Percentiles rank a stretch among this genome's conserved stretches.
Evolutionary conservation across 2,113 vertebrate species (phyloP).

Genomic region (Hippocampus abdominalis): DNA sequence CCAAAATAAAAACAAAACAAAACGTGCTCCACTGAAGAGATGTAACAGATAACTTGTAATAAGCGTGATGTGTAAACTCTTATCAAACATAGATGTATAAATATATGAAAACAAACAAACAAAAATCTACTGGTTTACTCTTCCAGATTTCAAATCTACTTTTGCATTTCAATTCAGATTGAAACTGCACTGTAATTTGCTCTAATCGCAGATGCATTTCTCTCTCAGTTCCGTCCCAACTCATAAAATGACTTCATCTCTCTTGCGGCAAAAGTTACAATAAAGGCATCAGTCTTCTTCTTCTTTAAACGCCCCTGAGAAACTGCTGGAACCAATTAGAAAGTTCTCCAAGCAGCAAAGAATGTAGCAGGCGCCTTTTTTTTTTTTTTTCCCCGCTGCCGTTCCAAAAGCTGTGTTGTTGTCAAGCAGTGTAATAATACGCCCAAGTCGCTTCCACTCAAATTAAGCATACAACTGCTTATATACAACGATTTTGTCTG

Average conservation of each 20-base stretch:
- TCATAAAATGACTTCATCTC: conserved; percentile 32
- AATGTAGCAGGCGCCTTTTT: conserved; percentile 53
- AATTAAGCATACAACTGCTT: conserved; percentile 10
- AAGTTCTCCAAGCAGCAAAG: conserved; percentile 52
- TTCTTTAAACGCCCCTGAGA: conserved; percentile 35
- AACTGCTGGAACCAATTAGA: conserved; percentile 73
- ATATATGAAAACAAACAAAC: background rate
- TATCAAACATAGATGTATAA: background rate
- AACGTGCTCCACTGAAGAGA: too few relatives aligned
- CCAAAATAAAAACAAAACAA: too few relatives aligned
- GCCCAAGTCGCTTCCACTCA: background rate
- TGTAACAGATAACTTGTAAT: too few relatives aligned
- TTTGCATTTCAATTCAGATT: background rate
- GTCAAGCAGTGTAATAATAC: conserved; percentile 4
- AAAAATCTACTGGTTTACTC: background rate
- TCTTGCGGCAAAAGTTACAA: conserved; percentile 33
- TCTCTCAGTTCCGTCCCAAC: background rate
- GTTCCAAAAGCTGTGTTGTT: conserved; percentile 1
- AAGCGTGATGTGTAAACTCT: too few relatives aligned
- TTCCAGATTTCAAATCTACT: background rate
- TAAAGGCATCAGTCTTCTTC: conserved; percentile 48
- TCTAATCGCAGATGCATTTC: background rate
- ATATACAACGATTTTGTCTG: background rate
- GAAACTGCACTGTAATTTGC: background rate
- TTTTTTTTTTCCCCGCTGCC: conserved; percentile 17